A percentile compares a stretch with the other conserved stretches of the same genome.
phyloP scores from a whole-genome alignment of 2,797 vertebrate species.

The Liasis olivaceus region DNA sequence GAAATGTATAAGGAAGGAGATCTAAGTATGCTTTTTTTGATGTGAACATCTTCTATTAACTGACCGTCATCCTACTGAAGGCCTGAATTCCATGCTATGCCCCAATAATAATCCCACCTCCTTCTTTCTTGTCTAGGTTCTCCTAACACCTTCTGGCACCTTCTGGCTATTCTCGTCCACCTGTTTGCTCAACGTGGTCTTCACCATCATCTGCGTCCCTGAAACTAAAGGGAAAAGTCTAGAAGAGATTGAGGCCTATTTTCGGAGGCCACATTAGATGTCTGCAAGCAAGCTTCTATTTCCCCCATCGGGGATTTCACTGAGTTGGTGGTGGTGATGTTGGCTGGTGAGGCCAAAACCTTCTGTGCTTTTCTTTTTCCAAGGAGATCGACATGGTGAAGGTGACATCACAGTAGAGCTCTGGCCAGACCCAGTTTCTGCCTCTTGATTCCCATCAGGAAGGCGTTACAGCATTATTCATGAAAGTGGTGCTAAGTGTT shows the following conservation, averaged over 20 bases:
- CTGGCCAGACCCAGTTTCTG: neutral
- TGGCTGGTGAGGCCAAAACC: neutral
- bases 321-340: neutral
- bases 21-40: too few relatives aligned
- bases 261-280: slow-evolving; percentile 57
- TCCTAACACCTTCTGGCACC: slow-evolving; percentile 82
- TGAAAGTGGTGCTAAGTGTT: neutral
- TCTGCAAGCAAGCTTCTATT: accelerated
- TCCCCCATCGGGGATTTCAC: neutral
- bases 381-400: neutral
- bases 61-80: neutral
- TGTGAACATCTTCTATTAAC: neutral
- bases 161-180: slow-evolving; percentile 89
- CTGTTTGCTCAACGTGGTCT: slow-evolving; percentile 80
- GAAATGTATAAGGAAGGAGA: too few relatives aligned
- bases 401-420: too few relatives aligned
- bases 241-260: slow-evolving; percentile 87
- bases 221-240: slow-evolving; percentile 91
- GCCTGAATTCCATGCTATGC: neutral
- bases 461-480: neutral
- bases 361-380: neutral
- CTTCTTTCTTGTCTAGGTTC: slow-evolving; percentile 62
- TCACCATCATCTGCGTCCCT: slow-evolving; percentile 83
- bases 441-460: too few relatives aligned
- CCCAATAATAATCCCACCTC: neutral